Percentiles rank a stretch among this genome's conserved stretches.
These are phyloP conservation scores for Sebastes elongatus DNA, from an alignment of 2,797 vertebrate species.

Conservation along the genomic window DNA sequence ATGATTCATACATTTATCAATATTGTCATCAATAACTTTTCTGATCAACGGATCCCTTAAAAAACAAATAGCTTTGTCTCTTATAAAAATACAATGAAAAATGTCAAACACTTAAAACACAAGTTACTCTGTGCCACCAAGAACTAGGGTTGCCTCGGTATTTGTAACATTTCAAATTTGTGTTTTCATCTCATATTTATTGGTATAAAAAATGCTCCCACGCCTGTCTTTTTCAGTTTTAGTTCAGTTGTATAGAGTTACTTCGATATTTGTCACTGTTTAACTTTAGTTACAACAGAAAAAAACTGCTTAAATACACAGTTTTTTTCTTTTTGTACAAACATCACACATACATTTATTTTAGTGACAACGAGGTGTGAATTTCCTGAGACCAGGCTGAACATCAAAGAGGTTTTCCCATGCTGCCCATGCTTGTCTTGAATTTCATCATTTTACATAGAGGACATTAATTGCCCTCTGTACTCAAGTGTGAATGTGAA, in stretches of 20 bases:
- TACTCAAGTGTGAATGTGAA: background rate
- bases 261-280: background rate
- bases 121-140: background rate
- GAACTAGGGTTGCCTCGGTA: background rate
- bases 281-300: background rate
- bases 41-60: background rate
- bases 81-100: background rate
- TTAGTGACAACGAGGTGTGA: no score
- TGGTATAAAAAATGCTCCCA: background rate
- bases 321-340: background rate
- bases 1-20: background rate
- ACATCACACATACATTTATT: background rate
- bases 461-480: background rate
- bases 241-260: background rate
- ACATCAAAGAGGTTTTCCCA: background rate
- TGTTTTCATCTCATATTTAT: background rate
- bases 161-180: background rate
- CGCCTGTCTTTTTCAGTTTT: background rate
- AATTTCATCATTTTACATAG: background rate
- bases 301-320: background rate
- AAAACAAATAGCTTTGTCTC: background rate
- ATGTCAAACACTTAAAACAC: background rate
- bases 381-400: background rate
- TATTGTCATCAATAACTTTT: background rate
- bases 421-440: background rate